A percentile compares a stretch with the other conserved stretches of the same genome.
These are phyloP conservation scores for Malurus elegans DNA, from an alignment of 2,113 vertebrate genomes.

Conservation along the genomic window DNA sequence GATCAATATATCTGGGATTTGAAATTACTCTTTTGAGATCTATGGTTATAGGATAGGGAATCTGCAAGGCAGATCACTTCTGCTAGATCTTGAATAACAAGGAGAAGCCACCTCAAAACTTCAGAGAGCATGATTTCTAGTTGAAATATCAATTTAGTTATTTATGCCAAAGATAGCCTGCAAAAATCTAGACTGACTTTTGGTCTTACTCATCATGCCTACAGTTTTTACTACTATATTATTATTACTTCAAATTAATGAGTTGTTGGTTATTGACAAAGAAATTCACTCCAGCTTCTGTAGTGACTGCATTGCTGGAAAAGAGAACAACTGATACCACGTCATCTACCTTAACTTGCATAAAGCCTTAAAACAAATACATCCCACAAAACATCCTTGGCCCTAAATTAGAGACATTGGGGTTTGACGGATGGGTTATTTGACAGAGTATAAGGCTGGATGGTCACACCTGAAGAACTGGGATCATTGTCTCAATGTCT, in stretches of 20 bases:
- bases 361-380: background rate
- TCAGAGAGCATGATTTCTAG: background rate
- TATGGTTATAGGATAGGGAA: background rate
- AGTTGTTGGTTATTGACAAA: background rate
- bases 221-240: background rate
- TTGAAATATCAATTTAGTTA: background rate
- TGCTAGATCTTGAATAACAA: background rate
- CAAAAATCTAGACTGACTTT: background rate
- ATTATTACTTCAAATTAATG: background rate
- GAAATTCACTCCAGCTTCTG: background rate
- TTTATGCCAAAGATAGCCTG: background rate
- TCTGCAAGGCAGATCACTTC: background rate
- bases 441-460: background rate
- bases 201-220: background rate
- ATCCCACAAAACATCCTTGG: background rate
- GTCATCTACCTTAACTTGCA: background rate
- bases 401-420: too few species aligned
- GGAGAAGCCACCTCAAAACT: background rate
- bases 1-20: background rate
- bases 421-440: background rate
- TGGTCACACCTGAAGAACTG: background rate
- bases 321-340: background rate
- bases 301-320: background rate
- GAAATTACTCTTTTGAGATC: background rate
- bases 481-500: fast-evolving